Evolutionary conservation across 2,113 vertebrate species (phyloP).

Genomic region (Pteropus alecto): DNA sequence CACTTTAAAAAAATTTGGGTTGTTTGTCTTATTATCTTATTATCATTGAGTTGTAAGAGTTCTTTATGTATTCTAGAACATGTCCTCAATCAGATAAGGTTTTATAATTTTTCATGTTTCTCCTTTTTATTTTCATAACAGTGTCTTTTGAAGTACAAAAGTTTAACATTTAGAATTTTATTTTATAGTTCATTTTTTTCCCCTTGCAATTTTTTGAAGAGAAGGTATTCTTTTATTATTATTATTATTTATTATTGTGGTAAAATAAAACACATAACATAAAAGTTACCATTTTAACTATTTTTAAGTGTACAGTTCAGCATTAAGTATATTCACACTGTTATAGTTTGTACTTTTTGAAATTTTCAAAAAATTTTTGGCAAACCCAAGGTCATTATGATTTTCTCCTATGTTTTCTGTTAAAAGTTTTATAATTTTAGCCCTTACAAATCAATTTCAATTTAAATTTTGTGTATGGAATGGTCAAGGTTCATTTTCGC

Average conservation of each 20-base stretch:
- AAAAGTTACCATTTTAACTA: neutral
- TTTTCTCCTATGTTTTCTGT: neutral
- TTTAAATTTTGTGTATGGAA: neutral
- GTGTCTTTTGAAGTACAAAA: slow-evolving; percentile 26
- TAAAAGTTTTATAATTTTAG: neutral
- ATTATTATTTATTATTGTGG: neutral
- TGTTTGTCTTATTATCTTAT: neutral
- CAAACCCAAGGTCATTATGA: neutral
- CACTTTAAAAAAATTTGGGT: neutral
- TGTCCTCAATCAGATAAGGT: neutral
- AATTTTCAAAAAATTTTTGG: slow-evolving; percentile 6
- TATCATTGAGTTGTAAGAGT: neutral
- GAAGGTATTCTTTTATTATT: neutral
- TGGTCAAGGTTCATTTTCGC: neutral
- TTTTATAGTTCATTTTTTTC: neutral
- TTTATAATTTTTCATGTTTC: slow-evolving; percentile 24
- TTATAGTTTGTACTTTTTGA: neutral
- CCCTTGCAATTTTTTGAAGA: neutral
- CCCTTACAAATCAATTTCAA: neutral
- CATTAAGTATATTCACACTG: neutral
- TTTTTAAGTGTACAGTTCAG: neutral
- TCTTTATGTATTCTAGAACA: neutral
- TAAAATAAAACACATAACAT: neutral
- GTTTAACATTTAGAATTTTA: neutral
- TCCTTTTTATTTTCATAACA: slow-evolving; percentile 4